Conservation (phyloP, 2,797 vertebrate species). For the Philypnodon macrostomus region DNA sequence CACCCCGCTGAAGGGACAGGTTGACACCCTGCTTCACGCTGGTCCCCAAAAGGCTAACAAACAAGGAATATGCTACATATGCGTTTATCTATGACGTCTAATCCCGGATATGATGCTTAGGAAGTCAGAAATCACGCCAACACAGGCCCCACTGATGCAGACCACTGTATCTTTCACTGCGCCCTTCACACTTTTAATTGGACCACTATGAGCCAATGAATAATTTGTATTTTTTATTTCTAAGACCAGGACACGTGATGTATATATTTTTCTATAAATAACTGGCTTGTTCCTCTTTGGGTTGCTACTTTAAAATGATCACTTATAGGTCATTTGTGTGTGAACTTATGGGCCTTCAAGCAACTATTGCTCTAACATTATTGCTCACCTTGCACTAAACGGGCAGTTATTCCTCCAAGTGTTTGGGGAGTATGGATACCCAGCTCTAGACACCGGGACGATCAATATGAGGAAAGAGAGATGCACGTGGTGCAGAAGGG, state of each 20-base stretch:
- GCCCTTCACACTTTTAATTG: slow-evolving; percentile 10
- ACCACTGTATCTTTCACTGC: slow-evolving; percentile 9
- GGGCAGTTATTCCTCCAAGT: too few relatives aligned
- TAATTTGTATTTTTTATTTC: too few relatives aligned
- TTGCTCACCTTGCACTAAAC: too few relatives aligned
- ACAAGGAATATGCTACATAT: slow-evolving; percentile 11
- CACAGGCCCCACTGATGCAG: slow-evolving; percentile 32
- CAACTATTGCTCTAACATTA: too few relatives aligned
- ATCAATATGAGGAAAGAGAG: slow-evolving; percentile 47
- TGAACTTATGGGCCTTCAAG: too few relatives aligned
- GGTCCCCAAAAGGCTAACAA: slow-evolving; percentile 11
- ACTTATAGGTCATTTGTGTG: too few relatives aligned
- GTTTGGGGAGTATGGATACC: not conserved
- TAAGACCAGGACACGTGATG: too few relatives aligned
- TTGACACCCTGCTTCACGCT: slow-evolving; percentile 24
- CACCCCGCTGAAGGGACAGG: slow-evolving; percentile 8
- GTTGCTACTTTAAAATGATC: too few relatives aligned
- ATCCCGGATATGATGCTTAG: slow-evolving; percentile 27
- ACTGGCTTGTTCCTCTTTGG: too few relatives aligned
- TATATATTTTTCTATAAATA: too few relatives aligned
- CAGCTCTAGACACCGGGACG: slow-evolving; percentile 19
- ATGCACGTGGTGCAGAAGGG: slow-evolving; percentile 14
- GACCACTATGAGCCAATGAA: not conserved
- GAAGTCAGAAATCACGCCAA: slow-evolving; percentile 15
- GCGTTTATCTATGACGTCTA: slow-evolving; percentile 1